Evolutionary conservation across 2,113 vertebrate genomes (phyloP).

Genomic region (Sinosuthora webbiana): DNA sequence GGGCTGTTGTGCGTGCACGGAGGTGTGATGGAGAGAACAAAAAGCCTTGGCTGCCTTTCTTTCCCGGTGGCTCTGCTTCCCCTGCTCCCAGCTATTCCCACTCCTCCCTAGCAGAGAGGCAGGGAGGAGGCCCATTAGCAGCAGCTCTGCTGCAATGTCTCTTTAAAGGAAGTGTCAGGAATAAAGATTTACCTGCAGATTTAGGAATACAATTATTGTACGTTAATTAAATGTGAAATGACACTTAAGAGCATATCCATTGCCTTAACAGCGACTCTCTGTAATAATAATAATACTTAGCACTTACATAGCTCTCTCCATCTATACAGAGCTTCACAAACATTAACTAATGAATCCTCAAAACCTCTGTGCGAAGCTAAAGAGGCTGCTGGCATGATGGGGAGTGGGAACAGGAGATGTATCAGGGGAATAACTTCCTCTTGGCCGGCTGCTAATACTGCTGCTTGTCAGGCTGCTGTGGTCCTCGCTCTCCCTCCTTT

Average conservation of each 20-base stretch:
- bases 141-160: background rate
- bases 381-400: background rate
- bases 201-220: slow-evolving; percentile 65
- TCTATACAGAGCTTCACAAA: slow-evolving; percentile 51
- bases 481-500: background rate
- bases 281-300: slow-evolving; percentile 70
- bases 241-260: slow-evolving; percentile 72
- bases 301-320: slow-evolving; percentile 55
- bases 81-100: background rate
- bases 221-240: slow-evolving; percentile 70
- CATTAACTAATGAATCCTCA: slow-evolving; percentile 69
- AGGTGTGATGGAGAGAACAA: background rate
- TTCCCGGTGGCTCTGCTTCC: background rate
- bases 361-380: background rate
- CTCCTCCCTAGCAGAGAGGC: background rate
- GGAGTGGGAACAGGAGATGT: background rate
- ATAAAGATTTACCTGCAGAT: slow-evolving; percentile 62
- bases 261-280: slow-evolving; percentile 66
- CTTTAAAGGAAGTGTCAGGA: slow-evolving; percentile 60
- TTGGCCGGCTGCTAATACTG: background rate
- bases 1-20: rapidly evolving
- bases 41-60: background rate
- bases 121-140: background rate
- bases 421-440: background rate
- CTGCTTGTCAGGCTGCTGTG: background rate